These are phyloP conservation scores for Hirudinaria manillensis DNA, from an alignment of 2,888 invertebrate genomes.

Conservation along the genomic window DNA sequence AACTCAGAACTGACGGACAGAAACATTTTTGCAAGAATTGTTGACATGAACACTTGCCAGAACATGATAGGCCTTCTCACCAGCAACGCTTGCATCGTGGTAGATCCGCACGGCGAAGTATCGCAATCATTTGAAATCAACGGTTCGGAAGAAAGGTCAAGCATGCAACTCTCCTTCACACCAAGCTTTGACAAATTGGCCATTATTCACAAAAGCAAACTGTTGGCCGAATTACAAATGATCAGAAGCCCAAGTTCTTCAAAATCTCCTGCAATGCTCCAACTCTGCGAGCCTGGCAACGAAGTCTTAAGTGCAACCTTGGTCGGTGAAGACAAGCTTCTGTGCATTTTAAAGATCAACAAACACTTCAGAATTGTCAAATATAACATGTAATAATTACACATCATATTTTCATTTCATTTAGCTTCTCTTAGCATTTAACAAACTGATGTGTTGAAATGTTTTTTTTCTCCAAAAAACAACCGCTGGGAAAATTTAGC, in stretches of 20 bases:
- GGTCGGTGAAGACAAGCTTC: too few relatives aligned
- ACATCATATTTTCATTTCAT: too few relatives aligned
- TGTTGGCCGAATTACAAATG: too few relatives aligned
- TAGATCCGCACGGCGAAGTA: slow-evolving; percentile 7
- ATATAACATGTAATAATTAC: too few relatives aligned
- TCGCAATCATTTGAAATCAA: not conserved
- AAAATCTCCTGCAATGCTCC: too few relatives aligned
- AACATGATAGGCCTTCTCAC: slow-evolving; percentile 9
- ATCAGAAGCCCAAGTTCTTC: too few relatives aligned
- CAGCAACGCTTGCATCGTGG: not conserved
- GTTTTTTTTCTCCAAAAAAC: not conserved
- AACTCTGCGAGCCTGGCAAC: too few relatives aligned
- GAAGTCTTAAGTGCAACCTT: too few relatives aligned
- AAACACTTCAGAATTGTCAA: too few relatives aligned
- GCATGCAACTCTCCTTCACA: not conserved
- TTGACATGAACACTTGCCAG: slow-evolving; percentile 9
- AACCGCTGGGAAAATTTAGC: not conserved
- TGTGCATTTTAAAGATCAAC: too few relatives aligned
- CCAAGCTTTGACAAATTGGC: not conserved
- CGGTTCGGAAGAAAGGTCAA: not conserved
- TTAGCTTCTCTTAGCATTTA: too few relatives aligned
- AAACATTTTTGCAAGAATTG: not conserved
- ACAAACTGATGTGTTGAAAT: not conserved
- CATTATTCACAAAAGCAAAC: not conserved
- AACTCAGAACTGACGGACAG: not conserved